These are phyloP conservation scores for Molossus molossus DNA, from an alignment of 2,797 vertebrate species.

Conservation along the genomic window DNA sequence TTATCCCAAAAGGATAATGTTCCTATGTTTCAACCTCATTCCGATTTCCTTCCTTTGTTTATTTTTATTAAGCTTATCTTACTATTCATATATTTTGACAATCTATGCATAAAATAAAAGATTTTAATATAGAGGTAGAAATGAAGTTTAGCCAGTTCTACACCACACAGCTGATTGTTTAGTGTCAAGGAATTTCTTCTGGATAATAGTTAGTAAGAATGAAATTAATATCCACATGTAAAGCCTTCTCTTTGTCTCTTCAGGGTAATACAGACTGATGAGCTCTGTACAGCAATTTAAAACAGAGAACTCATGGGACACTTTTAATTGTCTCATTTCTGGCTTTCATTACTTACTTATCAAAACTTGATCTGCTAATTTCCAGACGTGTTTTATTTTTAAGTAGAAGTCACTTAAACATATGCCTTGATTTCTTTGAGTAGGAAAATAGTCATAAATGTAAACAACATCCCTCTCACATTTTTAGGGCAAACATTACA, in stretches of 20 bases:
- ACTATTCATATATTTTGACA: constrained; percentile 3
- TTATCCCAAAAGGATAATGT: neutral
- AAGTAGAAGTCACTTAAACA: constrained; percentile 74
- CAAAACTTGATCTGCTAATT: constrained; percentile 75
- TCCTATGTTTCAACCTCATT: neutral
- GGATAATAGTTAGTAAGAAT: constrained; percentile 16
- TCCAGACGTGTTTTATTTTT: constrained; percentile 75
- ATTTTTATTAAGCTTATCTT: constrained; percentile 16
- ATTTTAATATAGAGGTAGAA: neutral
- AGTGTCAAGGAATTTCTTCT: constrained; percentile 50
- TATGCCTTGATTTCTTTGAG: constrained; percentile 46
- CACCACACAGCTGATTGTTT: neutral
- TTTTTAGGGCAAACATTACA: constrained; percentile 36
- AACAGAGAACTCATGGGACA: constrained; percentile 69
- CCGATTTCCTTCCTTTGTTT: constrained; percentile 21
- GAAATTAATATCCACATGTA: constrained; percentile 62
- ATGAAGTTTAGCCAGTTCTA: constrained; percentile 22
- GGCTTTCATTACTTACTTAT: constrained; percentile 67
- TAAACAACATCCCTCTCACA: neutral
- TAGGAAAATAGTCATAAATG: neutral
- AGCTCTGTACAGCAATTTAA: constrained; percentile 50
- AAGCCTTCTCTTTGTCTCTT: constrained; percentile 56
- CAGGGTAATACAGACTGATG: constrained; percentile 67
- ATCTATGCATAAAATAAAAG: constrained; percentile 11
- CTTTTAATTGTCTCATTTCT: constrained; percentile 67